Conservation (phyloP, 2,113 vertebrate species). For the Callocephalon fimbriatum region DNA sequence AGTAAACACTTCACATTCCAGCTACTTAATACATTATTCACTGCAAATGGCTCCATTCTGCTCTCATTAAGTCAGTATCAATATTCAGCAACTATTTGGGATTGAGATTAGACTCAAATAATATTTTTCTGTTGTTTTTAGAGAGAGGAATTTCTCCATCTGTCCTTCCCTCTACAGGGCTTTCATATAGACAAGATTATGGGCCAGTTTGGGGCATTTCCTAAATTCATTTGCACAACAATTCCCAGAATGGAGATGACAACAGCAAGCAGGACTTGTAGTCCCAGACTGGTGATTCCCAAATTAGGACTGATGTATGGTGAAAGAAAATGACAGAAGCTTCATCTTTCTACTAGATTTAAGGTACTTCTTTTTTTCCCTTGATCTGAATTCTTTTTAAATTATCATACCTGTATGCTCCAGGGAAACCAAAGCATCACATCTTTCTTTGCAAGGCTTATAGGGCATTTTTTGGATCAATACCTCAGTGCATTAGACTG, state of each 20-base stretch:
- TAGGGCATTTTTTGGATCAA: neutral
- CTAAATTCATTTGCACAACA: neutral
- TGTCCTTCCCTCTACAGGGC: neutral
- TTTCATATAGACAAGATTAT: neutral
- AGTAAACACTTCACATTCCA: slow-evolving; percentile 27
- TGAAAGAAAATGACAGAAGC: neutral
- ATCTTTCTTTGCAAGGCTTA: neutral
- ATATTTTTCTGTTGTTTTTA: neutral
- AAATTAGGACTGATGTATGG: neutral
- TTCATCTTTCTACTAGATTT: neutral
- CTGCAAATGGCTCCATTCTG: neutral
- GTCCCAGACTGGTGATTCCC: neutral
- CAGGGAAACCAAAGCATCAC: neutral
- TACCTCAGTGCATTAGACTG: neutral
- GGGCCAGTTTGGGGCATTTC: neutral
- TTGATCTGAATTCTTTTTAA: neutral
- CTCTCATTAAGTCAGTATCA: neutral
- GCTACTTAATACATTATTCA: neutral
- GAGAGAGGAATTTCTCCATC: neutral
- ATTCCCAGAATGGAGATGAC: neutral
- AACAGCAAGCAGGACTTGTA: neutral
- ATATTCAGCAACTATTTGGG: neutral
- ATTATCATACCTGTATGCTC: neutral
- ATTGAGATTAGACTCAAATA: neutral
- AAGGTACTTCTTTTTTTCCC: fast-evolving